A percentile compares a stretch with the other conserved stretches of the same genome.
Conservation (phyloP, 2,888 invertebrate species). For the Autographa pulchrina region DNA sequence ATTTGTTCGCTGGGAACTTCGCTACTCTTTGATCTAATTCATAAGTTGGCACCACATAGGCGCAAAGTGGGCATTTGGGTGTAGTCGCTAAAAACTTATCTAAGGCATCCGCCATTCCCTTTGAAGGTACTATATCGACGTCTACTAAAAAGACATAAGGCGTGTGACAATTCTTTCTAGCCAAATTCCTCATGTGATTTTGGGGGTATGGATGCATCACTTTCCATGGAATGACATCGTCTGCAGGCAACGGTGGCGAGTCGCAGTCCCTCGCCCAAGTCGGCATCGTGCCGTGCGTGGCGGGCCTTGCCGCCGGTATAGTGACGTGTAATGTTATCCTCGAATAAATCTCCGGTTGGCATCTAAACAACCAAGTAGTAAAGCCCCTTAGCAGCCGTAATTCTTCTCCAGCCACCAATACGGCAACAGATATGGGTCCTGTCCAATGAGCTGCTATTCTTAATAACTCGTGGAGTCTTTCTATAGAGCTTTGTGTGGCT, state of each 20-base stretch:
- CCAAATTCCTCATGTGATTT: conserved; percentile 96
- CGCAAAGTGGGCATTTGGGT: conserved; percentile 91
- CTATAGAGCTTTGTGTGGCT: conserved; percentile 96
- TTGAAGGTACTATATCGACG: conserved; percentile 96
- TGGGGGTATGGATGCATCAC: conserved; percentile 95
- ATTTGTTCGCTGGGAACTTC: conserved; percentile 94
- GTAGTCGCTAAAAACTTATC: conserved; percentile 91
- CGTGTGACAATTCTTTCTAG: conserved; percentile 95
- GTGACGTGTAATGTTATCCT: conserved; percentile 94
- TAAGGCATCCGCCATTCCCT: conserved; percentile 92
- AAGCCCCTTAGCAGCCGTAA: conserved; percentile 93
- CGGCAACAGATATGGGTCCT: conserved; percentile 95
- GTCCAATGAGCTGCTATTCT: conserved; percentile 95
- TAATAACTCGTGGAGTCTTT: conserved; percentile 93
- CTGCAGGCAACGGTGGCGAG: conserved; percentile 91
- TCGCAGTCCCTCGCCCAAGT: conserved; percentile 91
- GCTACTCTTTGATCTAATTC: conserved; percentile 94
- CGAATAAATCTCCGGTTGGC: conserved; percentile 92
- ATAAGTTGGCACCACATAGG: conserved; percentile 97
- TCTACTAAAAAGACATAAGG: conserved; percentile 95
- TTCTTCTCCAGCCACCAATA: conserved; percentile 95
- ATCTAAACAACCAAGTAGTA: conserved; percentile 93
- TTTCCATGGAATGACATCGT: conserved; percentile 93
- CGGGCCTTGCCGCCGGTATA: conserved; percentile 90
- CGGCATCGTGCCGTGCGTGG: conserved; percentile 91